Conservation (phyloP, 2,113 vertebrate genomes). For the Cyprichromis sp. region DNA sequence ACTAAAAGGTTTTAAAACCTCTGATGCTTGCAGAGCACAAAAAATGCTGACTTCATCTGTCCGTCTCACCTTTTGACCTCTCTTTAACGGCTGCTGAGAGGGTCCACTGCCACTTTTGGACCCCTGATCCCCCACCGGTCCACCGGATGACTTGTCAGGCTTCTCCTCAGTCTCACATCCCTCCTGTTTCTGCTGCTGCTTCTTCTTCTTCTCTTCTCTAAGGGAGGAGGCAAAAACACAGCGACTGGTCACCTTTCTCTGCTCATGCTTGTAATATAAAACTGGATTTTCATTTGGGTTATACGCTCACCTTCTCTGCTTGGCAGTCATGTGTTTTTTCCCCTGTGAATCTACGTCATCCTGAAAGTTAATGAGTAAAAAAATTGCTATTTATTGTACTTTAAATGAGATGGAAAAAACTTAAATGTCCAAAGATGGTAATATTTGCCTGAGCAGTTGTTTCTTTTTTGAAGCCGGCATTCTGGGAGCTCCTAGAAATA, state of each 20-base stretch:
- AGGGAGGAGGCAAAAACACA: not conserved
- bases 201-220: constrained; percentile 92
- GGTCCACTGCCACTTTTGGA: constrained; percentile 46
- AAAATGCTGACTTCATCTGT: not conserved
- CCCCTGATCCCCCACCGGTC: constrained; percentile 27
- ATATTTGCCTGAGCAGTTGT: constrained; percentile 62
- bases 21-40: not conserved
- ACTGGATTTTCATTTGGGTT: not conserved
- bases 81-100: constrained; percentile 76
- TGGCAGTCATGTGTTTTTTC: constrained; percentile 86
- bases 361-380: constrained; percentile 48
- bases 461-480: constrained; percentile 67
- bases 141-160: not conserved
- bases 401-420: not conserved
- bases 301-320: constrained; percentile 83
- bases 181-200: constrained; percentile 67
- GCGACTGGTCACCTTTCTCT: not conserved
- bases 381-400: not conserved
- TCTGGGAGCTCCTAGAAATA: constrained; percentile 44
- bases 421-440: not conserved
- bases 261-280: not conserved
- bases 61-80: constrained; percentile 83
- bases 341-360: constrained; percentile 70
- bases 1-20: not conserved
- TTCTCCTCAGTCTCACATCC: constrained; percentile 43